Evolutionary conservation across 2,113 vertebrate genomes (phyloP), one percentile per base, ranked within the genome.

Genomic region (Maccullochella peelii): DNA sequence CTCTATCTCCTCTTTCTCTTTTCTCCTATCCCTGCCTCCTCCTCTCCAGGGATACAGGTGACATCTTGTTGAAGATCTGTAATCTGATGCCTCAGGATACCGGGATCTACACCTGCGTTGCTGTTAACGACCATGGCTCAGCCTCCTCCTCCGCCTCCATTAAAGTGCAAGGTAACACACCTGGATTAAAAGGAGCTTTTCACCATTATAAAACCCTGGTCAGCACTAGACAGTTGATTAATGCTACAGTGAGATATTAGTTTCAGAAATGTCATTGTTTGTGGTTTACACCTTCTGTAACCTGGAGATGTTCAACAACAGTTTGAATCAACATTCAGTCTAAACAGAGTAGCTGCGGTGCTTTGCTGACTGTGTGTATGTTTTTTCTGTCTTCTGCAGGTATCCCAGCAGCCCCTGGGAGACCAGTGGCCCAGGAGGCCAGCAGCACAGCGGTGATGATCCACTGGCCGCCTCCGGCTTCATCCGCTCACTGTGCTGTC

Each of bases 1-100:
- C 27, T 16, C 8, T 8, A 3, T 11, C 8, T 0, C 9, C 21
- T 30, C 27, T 27, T 16, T 20, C 25, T 2, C 20, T 5, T 61
- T 25, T 25, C 0, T 2, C 1, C 40, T 9, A 10, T 16, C 15
- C 15, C 25, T 14, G 30, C 44, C 42, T 83, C 30, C 47, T 78
- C 76, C 74, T 78, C 63, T 81, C 21, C 85, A 99, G 98, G 92
- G 98, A 99, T 30, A 97, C 98, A 0, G 98, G 98, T 1, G 98
- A 99, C 88, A 97, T 98, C 86, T 91, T 97, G 86, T 85, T 99
- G 91, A 99, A 98, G 94, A 97, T 99, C 92, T 99, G 98, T 86
- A 99, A 99, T 42, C 91, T 99, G 90, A 98, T 99, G 97, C 98
- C 98, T 20, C 98, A 99, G 80, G 98, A 99, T 86, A 99, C 98